Conservation (phyloP, 2,113 vertebrate genomes). For the Ageneiosus marmoratus region DNA sequence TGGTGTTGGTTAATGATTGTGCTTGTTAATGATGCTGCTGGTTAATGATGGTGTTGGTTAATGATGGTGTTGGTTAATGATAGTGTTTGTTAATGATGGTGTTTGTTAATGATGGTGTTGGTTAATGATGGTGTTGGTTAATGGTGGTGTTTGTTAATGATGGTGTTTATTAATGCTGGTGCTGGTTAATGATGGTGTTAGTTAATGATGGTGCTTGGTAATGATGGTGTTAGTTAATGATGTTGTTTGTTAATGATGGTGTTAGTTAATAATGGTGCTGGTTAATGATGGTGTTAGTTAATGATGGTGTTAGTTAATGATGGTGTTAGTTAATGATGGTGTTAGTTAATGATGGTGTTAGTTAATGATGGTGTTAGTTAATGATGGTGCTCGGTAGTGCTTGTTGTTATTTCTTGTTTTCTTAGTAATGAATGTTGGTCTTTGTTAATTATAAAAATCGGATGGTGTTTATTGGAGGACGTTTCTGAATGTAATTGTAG, state of each 20-base stretch:
- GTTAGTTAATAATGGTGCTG: background rate
- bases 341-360: background rate
- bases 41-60: background rate
- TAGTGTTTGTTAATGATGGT: background rate
- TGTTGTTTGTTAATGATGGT: background rate
- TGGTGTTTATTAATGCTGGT: background rate
- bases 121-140: background rate
- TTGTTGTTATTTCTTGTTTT: background rate
- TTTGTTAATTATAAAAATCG: too few species aligned
- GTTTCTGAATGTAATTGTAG: background rate
- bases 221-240: background rate
- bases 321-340: background rate
- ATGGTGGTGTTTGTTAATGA: background rate
- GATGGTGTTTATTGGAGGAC: background rate
- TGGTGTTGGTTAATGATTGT: background rate
- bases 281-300: too few species aligned
- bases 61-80: background rate
- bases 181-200: background rate
- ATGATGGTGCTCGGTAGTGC: background rate
- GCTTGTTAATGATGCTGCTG: background rate
- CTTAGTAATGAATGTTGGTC: background rate
- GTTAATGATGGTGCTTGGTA: background rate
- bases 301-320: background rate
- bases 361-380: background rate
- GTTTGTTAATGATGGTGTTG: background rate